Conservation (phyloP, 2,113 vertebrate genomes). For the Gavia stellata region DNA sequence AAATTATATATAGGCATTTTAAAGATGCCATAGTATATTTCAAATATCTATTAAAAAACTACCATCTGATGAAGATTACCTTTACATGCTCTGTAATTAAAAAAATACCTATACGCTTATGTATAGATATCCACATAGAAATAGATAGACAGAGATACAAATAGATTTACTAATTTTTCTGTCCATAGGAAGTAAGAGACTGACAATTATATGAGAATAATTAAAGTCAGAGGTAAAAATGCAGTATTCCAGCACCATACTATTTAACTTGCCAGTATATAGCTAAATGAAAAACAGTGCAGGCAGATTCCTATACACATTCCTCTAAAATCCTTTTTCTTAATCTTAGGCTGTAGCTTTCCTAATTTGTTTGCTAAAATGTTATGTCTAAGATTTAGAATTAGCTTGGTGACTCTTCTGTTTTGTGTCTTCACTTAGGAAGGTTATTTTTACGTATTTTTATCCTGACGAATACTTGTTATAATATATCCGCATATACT, state of each 20-base stretch:
- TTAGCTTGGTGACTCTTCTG: not conserved
- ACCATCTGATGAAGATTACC: not conserved
- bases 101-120: not conserved
- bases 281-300: not conserved
- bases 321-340: not conserved
- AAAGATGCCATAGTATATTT: not conserved
- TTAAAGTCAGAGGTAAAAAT: not conserved
- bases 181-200: not conserved
- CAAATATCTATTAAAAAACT: not conserved
- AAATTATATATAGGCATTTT: not conserved
- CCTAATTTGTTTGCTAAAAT: not conserved
- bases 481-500: not conserved
- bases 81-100: not conserved
- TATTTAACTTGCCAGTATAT: not conserved
- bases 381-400: not conserved
- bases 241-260: not conserved
- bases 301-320: not conserved
- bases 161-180: not conserved
- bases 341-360: not conserved
- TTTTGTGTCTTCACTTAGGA: not conserved
- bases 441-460: not conserved
- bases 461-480: not conserved
- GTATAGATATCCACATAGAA: not conserved
- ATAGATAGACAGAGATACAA: not conserved
- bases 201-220: not conserved